Percentiles rank a stretch among this genome's conserved stretches.
Conservation (phyloP, 1,140 invertebrate species). For the Lordiphosa clarofinis region DNA sequence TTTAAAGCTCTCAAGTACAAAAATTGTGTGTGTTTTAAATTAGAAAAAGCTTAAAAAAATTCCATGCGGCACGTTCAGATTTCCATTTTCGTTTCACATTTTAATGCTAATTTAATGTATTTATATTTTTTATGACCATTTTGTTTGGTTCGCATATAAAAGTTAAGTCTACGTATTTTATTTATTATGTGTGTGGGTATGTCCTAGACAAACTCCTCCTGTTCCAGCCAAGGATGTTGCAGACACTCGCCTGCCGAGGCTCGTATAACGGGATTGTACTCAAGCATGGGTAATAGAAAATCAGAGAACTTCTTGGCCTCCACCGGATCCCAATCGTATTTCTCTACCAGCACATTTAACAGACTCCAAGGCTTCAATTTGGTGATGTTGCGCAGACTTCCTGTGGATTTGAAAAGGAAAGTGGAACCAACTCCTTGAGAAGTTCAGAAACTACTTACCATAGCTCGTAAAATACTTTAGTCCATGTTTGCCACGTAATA, state of each 20-base stretch:
- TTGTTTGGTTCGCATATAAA: constrained; percentile 46
- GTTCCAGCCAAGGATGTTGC: constrained; percentile 93
- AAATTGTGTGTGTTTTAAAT: constrained; percentile 55
- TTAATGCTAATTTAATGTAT: constrained; percentile 22
- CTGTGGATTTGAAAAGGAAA: constrained; percentile 68
- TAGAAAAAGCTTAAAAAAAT: constrained; percentile 67
- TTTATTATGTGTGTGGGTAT: constrained; percentile 17
- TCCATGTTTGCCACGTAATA: constrained; percentile 75
- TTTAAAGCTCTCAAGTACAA: constrained; percentile 74
- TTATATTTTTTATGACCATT: constrained; percentile 1
- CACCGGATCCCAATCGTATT: constrained; percentile 94
- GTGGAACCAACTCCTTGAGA: not conserved
- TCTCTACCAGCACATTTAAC: constrained; percentile 94
- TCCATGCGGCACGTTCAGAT: constrained; percentile 25
- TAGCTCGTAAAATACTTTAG: constrained; percentile 79
- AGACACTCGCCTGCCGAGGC: constrained; percentile 96
- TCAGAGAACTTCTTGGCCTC: constrained; percentile 94
- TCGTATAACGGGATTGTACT: constrained; percentile 94
- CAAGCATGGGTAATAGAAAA: constrained; percentile 96
- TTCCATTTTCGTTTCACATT: constrained; percentile 10
- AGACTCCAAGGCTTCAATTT: constrained; percentile 96
- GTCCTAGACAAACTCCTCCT: constrained; percentile 80
- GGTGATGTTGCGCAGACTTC: constrained; percentile 94
- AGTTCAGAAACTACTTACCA: constrained; percentile 78
- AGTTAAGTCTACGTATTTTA: constrained; percentile 41